These are phyloP conservation scores for Drosophila putrida DNA, from an alignment of 2,888 invertebrate species.

Conservation along the genomic window DNA sequence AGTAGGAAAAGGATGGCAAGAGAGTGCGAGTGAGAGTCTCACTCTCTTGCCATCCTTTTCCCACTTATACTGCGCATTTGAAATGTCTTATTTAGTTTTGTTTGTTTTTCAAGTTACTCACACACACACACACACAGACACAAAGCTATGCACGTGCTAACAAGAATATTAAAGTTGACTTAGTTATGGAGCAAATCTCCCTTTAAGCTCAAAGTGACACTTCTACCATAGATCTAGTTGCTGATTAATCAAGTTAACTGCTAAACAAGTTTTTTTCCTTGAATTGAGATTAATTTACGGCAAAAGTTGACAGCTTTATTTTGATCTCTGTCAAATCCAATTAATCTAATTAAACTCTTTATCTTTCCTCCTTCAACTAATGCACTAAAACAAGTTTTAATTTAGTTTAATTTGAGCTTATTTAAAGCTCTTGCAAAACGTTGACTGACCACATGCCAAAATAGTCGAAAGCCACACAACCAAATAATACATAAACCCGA, in stretches of 20 bases:
- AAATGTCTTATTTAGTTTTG: constrained; percentile 74
- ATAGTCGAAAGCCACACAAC: background rate
- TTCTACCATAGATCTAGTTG: background rate
- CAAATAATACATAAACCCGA: constrained; percentile 7
- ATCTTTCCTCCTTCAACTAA: background rate
- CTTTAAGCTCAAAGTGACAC: constrained; percentile 16
- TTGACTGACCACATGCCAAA: constrained; percentile 9
- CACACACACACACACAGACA: constrained; percentile 16
- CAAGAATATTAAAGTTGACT: constrained; percentile 40
- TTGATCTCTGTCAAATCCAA: background rate
- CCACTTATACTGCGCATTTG: constrained; percentile 37
- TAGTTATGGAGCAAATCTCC: constrained; percentile 10
- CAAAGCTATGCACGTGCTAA: constrained; percentile 56
- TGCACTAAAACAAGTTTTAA: background rate
- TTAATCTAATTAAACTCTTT: background rate
- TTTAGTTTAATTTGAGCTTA: background rate
- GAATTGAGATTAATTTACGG: background rate
- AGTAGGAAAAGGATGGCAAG: no score
- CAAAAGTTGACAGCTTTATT: constrained; percentile 9
- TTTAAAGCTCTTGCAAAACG: background rate
- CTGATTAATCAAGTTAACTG: background rate
- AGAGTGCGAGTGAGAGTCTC: no score
- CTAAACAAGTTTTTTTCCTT: background rate
- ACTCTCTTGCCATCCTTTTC: background rate
- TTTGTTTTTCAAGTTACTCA: constrained; percentile 51